Evolutionary conservation across 2,113 vertebrate species (phyloP), one percentile per base, ranked within the genome.

Genomic region (Cyanoramphus novaezelandiae): DNA sequence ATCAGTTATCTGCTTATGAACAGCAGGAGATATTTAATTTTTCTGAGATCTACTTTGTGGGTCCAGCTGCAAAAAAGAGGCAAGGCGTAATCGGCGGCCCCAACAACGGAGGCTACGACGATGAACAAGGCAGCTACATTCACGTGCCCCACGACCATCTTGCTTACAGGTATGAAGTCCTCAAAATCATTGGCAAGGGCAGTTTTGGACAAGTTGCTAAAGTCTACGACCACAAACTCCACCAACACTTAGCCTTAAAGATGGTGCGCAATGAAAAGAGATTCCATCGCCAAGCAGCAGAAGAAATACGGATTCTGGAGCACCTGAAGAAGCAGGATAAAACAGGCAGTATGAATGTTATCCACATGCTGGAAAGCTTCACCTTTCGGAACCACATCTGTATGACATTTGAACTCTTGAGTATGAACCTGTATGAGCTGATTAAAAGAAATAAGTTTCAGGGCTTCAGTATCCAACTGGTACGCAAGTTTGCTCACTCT

Each of bases 401-500:
- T 92, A 99, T 99, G 99, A 99, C 99, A 37, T 99, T 99, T 68
- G 99, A 99, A 91, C 97, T 99, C 94, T 97, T 99, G 80, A 99
- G 99, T 97, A 99, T 99, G 98, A 99, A 99, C 97, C 97, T 99
- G 13, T 99, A 99, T 2, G 99, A 99, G 97, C 98, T 99, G n/a
- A 99, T 99, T 85, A 99, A 99, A 95, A 98, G 99, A 86, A 99
- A 99, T 95, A 99, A 99, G 96, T 99, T 99, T 92, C 99, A 99
- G 97, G 99, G 99, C 47, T 99, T 99, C 96, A 99, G 99, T 33
- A 88, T 99, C 92, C 99, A 99, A 6, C 97, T 99, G 92, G 99
- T 99, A 31, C 98, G 99, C 49, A 99, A 99, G 97, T 99, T 99
- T 65, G 99, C 99, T 44, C 99, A 99, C 92, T 99, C 99, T 35